A percentile compares a stretch with the other conserved stretches of the same genome.
Conservation (phyloP, 2,888 invertebrate species). For the Drosophila mercatorum region DNA sequence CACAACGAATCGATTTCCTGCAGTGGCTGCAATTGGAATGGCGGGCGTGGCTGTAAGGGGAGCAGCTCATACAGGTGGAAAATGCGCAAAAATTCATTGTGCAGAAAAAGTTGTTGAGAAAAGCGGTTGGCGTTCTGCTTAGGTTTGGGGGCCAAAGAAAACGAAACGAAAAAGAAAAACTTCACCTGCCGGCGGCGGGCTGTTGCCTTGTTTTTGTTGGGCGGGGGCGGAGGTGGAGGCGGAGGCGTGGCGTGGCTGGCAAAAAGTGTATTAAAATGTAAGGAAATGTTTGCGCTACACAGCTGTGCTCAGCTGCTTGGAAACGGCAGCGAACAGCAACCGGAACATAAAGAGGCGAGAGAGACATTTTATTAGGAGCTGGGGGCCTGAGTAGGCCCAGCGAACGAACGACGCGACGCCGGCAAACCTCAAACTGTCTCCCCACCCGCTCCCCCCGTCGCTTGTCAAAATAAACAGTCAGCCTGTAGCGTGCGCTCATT, state of each 20-base stretch:
- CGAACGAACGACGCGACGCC: conserved; percentile 12
- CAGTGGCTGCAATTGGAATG: conserved; percentile 18
- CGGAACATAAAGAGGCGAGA: conserved; percentile 51
- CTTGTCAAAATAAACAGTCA: conserved; percentile 49
- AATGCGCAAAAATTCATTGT: conserved; percentile 81
- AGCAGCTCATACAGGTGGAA: conserved; percentile 75
- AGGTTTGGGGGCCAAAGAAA: conserved; percentile 9
- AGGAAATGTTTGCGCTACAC: conserved; percentile 63
- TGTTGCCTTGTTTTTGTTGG: conserved; percentile 55
- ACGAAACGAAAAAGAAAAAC: conserved; percentile 27
- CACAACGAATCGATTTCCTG: conserved; percentile 75
- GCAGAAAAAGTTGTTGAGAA: conserved; percentile 71
- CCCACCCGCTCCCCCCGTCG: not conserved
- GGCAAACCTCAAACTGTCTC: not conserved
- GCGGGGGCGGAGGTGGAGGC: not conserved
- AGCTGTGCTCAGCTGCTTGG: conserved; percentile 78
- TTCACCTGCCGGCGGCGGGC: conserved; percentile 69
- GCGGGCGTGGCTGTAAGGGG: not conserved
- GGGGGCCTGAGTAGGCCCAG: conserved; percentile 27
- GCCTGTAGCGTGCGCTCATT: conserved; percentile 39
- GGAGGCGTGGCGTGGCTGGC: conserved; percentile 36
- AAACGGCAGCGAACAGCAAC: conserved; percentile 53
- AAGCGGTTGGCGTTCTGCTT: not conserved
- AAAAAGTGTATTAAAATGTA: conserved; percentile 77
- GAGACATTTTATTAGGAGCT: conserved; percentile 40